Evolutionary conservation across 2,888 invertebrate genomes (phyloP).

Genomic region (Leistus spinibarbis): DNA sequence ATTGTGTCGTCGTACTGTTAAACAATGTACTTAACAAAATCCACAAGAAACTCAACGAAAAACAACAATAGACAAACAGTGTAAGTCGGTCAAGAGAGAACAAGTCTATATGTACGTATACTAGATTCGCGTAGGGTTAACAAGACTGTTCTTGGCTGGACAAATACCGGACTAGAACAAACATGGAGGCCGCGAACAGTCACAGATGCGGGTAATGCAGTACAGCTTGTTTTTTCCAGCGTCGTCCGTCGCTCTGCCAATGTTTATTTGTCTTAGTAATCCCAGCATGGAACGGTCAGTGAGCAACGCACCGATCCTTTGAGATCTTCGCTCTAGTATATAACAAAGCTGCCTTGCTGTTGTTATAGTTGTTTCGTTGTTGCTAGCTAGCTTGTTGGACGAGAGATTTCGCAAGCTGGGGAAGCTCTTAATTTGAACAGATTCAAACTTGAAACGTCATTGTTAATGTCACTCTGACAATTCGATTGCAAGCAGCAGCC

Average conservation of each 20-base stretch:
- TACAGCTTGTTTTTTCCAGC: conserved; percentile 3
- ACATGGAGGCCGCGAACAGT: background rate
- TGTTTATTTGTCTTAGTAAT: conserved; percentile 24
- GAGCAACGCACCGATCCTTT: background rate
- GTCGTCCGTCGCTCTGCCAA: background rate
- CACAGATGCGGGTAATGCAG: conserved; percentile 20
- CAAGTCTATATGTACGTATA: background rate
- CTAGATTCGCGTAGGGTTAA: conserved; percentile 5
- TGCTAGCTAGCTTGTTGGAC: background rate
- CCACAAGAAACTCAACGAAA: background rate
- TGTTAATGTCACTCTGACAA: background rate
- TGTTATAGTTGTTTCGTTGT: background rate
- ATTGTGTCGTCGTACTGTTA: background rate
- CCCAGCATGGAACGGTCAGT: conserved; percentile 1
- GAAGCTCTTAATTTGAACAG: background rate
- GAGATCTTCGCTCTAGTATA: background rate
- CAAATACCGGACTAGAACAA: conserved; percentile 12
- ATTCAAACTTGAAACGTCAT: conserved; percentile 6
- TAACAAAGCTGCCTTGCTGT: background rate
- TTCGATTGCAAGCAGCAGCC: background rate
- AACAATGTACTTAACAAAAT: background rate
- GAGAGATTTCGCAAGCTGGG: conserved; percentile 3
- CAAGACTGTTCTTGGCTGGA: conserved; percentile 7
- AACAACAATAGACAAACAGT: background rate
- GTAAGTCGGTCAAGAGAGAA: background rate